phyloP scores from a whole-genome alignment of 2,113 vertebrate species.

The Halcyon malimbica region DNA sequence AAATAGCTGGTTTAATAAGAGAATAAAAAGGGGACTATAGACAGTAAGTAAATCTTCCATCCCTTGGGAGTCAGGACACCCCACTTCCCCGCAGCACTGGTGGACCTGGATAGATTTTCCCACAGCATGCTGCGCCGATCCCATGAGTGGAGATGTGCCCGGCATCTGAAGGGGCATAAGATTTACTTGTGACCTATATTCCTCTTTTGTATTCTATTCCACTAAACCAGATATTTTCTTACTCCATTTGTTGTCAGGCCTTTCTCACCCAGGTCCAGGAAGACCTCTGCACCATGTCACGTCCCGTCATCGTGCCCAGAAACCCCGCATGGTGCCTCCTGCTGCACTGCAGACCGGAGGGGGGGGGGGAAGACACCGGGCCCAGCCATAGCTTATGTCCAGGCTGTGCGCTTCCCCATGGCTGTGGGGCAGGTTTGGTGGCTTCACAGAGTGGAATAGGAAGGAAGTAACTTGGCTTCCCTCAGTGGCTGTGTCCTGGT shows the following conservation, averaged over 20 bases:
- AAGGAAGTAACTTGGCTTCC: neutral
- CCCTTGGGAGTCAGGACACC: neutral
- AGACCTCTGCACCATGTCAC: neutral
- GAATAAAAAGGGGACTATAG: neutral
- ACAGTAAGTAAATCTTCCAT: neutral
- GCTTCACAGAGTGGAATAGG: neutral
- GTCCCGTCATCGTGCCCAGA: neutral
- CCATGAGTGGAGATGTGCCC: neutral
- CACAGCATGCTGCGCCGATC: accelerated
- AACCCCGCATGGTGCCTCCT: neutral
- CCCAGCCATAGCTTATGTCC: neutral
- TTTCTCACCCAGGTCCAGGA: neutral
- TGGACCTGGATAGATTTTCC: neutral
- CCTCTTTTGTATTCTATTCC: neutral
- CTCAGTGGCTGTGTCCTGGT: neutral
- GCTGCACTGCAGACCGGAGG: too few relatives aligned
- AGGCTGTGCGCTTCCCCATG: too few relatives aligned
- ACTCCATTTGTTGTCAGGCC: neutral
- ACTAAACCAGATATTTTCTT: neutral
- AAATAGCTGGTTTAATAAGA: neutral
- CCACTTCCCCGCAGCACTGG: neutral
- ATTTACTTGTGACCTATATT: neutral
- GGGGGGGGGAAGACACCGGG: too few relatives aligned
- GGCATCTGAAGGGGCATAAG: neutral
- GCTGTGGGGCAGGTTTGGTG: neutral